Percentiles rank a stretch among this genome's conserved stretches.
Evolutionary conservation across 2,113 vertebrate genomes (phyloP).

Genomic region (Circaetus gallicus): DNA sequence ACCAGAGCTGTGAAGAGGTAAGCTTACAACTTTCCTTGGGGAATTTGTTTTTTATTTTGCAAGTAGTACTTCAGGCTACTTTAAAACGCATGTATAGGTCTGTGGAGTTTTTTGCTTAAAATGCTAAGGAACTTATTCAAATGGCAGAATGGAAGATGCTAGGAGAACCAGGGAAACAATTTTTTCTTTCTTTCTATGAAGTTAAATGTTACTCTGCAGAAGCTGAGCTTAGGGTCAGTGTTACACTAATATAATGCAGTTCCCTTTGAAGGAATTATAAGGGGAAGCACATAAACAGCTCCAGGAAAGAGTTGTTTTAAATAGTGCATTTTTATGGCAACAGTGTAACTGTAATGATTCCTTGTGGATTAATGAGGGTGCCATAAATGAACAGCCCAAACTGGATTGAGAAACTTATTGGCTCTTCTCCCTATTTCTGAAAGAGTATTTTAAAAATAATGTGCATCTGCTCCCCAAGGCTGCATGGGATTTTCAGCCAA

Average conservation of each 20-base stretch:
- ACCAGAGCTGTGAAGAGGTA: neutral
- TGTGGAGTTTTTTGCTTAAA: neutral
- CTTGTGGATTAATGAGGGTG: neutral
- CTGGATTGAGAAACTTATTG: neutral
- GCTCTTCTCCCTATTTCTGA: neutral
- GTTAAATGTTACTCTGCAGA: neutral
- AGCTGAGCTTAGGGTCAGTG: neutral
- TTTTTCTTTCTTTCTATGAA: neutral
- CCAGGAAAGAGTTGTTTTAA: too few species aligned
- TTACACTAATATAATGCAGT: neutral
- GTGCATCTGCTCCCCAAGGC: neutral
- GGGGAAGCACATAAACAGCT: neutral
- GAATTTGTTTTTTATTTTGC: neutral
- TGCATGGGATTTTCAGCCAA: neutral
- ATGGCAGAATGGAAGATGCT: neutral
- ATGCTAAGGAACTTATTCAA: neutral
- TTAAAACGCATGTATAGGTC: neutral
- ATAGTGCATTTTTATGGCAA: neutral
- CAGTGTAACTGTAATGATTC: neutral
- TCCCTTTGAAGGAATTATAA: neutral
- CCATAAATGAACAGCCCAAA: neutral
- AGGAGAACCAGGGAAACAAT: neutral
- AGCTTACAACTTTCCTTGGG: neutral
- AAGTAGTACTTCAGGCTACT: neutral
- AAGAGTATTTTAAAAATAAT: neutral